These are phyloP conservation scores for Brachyalestes nurse DNA, from an alignment of 2,797 vertebrate genomes.

Conservation along the genomic window DNA sequence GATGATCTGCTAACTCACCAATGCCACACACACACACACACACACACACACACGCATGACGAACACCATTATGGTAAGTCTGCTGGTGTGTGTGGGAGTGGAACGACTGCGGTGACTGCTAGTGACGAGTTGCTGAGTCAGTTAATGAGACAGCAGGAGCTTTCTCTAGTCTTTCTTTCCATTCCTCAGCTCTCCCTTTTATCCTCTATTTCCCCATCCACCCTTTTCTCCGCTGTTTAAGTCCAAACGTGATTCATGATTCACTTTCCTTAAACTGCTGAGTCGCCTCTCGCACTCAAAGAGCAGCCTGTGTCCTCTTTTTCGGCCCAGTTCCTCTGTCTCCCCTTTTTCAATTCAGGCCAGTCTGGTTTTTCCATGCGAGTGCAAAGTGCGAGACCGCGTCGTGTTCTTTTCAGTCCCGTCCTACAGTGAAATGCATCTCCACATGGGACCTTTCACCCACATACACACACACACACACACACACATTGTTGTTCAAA, in stretches of 20 bases:
- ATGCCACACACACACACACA: slow-evolving; percentile 14
- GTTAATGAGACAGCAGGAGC: slow-evolving; percentile 50
- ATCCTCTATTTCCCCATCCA: slow-evolving; percentile 33
- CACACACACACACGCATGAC: slow-evolving; percentile 23
- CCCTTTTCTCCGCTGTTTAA: slow-evolving; percentile 41
- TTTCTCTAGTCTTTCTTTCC: slow-evolving; percentile 66
- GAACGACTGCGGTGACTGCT: slow-evolving; percentile 33
- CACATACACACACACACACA: slow-evolving; percentile 12
- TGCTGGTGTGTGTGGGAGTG: slow-evolving; percentile 33
- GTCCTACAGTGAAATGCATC: not conserved
- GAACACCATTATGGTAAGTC: slow-evolving; percentile 31
- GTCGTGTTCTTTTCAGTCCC: slow-evolving; percentile 9
- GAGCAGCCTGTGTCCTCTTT: slow-evolving; percentile 24
- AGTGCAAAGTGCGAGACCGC: slow-evolving; percentile 24
- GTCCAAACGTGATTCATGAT: slow-evolving; percentile 55
- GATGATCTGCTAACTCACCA: slow-evolving; percentile 7
- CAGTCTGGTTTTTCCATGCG: slow-evolving; percentile 27
- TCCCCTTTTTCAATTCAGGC: not conserved
- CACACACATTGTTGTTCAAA: slow-evolving; percentile 42
- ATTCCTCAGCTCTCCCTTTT: slow-evolving; percentile 46
- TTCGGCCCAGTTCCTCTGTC: not conserved
- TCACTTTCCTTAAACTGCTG: slow-evolving; percentile 52
- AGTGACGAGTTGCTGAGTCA: slow-evolving; percentile 52
- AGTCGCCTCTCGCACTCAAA: slow-evolving; percentile 51
- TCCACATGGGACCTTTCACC: not conserved